phyloP scores from a whole-genome alignment of 2,888 invertebrate species.

The Hypselothyrea guttata region DNA sequence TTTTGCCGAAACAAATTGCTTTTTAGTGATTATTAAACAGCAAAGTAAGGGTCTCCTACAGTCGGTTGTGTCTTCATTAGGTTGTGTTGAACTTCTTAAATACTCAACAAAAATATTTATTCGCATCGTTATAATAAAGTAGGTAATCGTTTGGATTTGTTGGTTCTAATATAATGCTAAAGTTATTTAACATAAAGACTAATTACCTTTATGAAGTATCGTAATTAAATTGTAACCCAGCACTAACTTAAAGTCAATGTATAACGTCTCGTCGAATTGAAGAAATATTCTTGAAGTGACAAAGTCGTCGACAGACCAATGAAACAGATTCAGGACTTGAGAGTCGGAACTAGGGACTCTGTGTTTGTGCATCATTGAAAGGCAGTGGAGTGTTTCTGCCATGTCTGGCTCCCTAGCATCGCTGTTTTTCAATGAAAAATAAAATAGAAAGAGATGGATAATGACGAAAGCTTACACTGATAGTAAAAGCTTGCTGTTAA shows the following conservation, averaged over 20 bases:
- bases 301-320: constrained; percentile 7
- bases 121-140: too few relatives aligned
- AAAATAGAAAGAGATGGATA: constrained; percentile 10
- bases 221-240: constrained; percentile 44
- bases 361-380: constrained; percentile 37
- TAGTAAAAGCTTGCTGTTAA: constrained; percentile 43
- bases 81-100: too few relatives aligned
- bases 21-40: too few relatives aligned
- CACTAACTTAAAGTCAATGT: constrained; percentile 26
- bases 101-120: too few relatives aligned
- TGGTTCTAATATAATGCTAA: background rate
- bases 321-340: background rate
- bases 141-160: too few relatives aligned
- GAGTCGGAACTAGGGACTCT: constrained; percentile 8
- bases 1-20: too few relatives aligned
- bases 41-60: too few relatives aligned
- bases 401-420: constrained; percentile 13
- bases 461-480: constrained; percentile 21
- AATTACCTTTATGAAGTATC: constrained; percentile 62
- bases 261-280: constrained; percentile 23
- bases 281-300: constrained; percentile 3
- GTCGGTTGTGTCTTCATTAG: too few relatives aligned
- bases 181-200: constrained; percentile 13
- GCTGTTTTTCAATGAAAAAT: constrained; percentile 26
- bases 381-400: constrained; percentile 26